These are phyloP conservation scores for Axea sp. DNA, from an alignment of 2,888 invertebrate genomes.

Conservation along the genomic window DNA sequence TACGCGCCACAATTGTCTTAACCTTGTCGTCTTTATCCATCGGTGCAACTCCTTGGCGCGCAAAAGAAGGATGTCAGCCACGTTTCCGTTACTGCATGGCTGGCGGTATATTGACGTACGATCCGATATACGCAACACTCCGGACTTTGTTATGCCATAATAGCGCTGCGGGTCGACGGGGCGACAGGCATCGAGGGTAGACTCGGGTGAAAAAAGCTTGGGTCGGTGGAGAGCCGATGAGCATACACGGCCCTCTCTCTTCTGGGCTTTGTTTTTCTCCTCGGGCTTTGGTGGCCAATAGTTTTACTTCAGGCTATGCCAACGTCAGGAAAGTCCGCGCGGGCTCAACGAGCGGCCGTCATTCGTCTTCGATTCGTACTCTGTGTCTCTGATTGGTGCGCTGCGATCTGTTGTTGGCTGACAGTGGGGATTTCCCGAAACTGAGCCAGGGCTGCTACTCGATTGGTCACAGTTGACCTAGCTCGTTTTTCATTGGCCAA, in stretches of 20 bases:
- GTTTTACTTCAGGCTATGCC: slow-evolving; percentile 74
- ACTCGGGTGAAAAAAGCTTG: slow-evolving; percentile 72
- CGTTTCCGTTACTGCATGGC: slow-evolving; percentile 36
- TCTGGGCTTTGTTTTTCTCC: slow-evolving; percentile 66
- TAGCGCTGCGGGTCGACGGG: slow-evolving; percentile 66
- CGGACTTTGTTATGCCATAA: slow-evolving; percentile 76
- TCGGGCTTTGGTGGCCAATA: slow-evolving; percentile 78
- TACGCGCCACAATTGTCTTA: slow-evolving; percentile 35
- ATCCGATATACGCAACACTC: slow-evolving; percentile 73
- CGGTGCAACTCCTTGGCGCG: too few species aligned
- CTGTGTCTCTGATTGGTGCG: slow-evolving; percentile 64
- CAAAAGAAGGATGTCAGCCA: slow-evolving; percentile 32
- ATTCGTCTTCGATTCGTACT: not conserved
- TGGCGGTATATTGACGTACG: slow-evolving; percentile 73
- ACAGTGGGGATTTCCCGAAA: too few species aligned
- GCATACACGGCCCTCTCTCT: slow-evolving; percentile 69
- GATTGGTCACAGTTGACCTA: slow-evolving; percentile 2
- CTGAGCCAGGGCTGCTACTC: too few species aligned
- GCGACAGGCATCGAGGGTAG: slow-evolving; percentile 32
- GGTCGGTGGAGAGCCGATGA: slow-evolving; percentile 72
- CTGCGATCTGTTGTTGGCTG: too few species aligned
- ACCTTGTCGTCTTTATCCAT: slow-evolving; percentile 25
- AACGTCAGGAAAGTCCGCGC: slow-evolving; percentile 72
- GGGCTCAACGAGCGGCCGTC: slow-evolving; percentile 68
- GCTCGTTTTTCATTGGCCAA: slow-evolving; percentile 31